A percentile compares a stretch with the other conserved stretches of the same genome.
These are phyloP conservation scores for Gymnoscelis rufifasciata DNA, from an alignment of 2,888 invertebrate genomes.

Conservation along the genomic window DNA sequence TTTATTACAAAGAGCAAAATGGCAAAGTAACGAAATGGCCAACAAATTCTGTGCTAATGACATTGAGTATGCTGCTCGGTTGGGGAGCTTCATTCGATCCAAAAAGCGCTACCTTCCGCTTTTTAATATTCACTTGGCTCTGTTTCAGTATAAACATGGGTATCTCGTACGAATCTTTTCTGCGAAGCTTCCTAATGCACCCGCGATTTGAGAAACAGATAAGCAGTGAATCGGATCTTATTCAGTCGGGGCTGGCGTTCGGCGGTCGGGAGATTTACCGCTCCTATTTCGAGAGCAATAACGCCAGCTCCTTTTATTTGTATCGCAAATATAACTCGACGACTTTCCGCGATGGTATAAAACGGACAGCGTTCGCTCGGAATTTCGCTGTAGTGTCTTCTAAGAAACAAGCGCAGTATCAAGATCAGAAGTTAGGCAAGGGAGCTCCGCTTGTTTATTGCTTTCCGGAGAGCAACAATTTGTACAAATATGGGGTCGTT, in stretches of 20 bases:
- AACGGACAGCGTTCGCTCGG: constrained; percentile 53
- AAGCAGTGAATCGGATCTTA: constrained; percentile 64
- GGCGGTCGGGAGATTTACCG: constrained; percentile 73
- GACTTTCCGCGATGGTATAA: constrained; percentile 62
- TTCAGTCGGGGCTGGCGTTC: constrained; percentile 61
- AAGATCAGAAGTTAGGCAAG: constrained; percentile 65
- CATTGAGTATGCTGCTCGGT: constrained; percentile 69
- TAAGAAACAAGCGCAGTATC: constrained; percentile 65
- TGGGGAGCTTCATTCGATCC: constrained; percentile 67
- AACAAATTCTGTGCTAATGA: constrained; percentile 66
- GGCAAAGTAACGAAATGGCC: constrained; percentile 62
- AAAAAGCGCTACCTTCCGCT: constrained; percentile 60
- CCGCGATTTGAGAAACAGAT: constrained; percentile 75
- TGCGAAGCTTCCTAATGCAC: constrained; percentile 74
- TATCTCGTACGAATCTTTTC: constrained; percentile 72
- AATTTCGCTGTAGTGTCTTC: constrained; percentile 71
- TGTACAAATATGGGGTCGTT: constrained; percentile 74
- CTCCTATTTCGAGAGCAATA: constrained; percentile 72
- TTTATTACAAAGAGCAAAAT: constrained; percentile 56
- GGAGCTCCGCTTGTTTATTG: constrained; percentile 66
- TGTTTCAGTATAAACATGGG: constrained; percentile 72
- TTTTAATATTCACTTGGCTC: constrained; percentile 68
- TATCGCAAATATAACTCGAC: constrained; percentile 68
- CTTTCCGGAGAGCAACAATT: constrained; percentile 65
- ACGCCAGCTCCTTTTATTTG: constrained; percentile 69